A percentile compares a stretch with the other conserved stretches of the same genome.
Evolutionary conservation across 2,888 invertebrate species (phyloP).

Genomic region (Herminia tarsipennalis): DNA sequence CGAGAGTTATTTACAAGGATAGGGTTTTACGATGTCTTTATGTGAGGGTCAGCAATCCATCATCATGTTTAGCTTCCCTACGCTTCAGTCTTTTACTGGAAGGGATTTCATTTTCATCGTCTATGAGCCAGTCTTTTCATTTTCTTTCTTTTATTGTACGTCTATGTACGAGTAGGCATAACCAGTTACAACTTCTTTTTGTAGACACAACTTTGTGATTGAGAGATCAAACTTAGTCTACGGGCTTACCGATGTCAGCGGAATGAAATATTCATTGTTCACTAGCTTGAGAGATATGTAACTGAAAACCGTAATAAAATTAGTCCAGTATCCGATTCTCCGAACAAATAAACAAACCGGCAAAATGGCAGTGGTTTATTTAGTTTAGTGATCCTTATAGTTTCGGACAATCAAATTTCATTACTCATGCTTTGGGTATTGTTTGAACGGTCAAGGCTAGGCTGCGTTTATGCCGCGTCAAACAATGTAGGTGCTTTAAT

Average conservation of each 20-base stretch:
- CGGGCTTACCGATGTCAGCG: too few species aligned
- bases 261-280: too few species aligned
- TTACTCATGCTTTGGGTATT: conserved; percentile 2
- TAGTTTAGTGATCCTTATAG: too few species aligned
- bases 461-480: background rate
- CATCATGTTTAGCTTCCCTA: background rate
- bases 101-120: background rate
- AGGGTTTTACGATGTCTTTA: conserved; percentile 7
- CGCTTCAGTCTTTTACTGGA: background rate
- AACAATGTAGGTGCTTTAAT: conserved; percentile 13
- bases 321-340: too few species aligned
- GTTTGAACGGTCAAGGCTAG: background rate
- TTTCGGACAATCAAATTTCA: background rate
- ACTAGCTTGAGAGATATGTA: too few species aligned
- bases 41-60: conserved; percentile 2
- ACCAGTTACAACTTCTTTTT: too few species aligned
- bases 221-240: too few species aligned
- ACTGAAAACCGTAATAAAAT: too few species aligned
- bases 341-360: too few species aligned
- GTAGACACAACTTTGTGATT: too few species aligned
- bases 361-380: too few species aligned
- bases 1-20: background rate
- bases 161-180: too few species aligned
- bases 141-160: background rate
- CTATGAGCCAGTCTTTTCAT: background rate